A percentile compares a stretch with the other conserved stretches of the same genome.
These are phyloP conservation scores for Dromococcyx pavoninus DNA, from an alignment of 2,797 vertebrate genomes.

Conservation along the genomic window DNA sequence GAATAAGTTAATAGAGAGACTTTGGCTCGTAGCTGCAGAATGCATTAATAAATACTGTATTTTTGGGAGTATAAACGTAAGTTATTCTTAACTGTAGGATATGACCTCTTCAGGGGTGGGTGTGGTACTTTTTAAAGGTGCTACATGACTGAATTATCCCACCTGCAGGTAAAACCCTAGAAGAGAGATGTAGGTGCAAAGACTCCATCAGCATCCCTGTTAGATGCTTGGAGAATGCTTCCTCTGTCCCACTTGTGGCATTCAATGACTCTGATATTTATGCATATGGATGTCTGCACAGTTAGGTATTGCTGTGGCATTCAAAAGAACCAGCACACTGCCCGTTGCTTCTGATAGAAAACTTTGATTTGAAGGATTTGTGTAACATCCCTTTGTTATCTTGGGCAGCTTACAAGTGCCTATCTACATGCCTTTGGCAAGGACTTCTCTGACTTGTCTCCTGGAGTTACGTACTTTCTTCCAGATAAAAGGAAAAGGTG, in stretches of 20 bases:
- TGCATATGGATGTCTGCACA: not conserved
- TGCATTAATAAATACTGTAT: not conserved
- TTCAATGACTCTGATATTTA: not conserved
- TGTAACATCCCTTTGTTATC: not conserved
- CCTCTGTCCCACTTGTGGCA: not conserved
- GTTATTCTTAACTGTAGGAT: not conserved
- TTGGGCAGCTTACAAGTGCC: not conserved
- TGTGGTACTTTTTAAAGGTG: not conserved
- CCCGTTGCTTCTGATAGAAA: not conserved
- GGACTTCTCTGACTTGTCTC: not conserved
- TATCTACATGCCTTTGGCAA: not conserved
- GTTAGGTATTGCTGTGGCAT: not conserved
- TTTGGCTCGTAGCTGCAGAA: not conserved
- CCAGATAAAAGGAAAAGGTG: not conserved
- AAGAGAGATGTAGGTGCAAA: not conserved
- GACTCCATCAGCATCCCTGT: not conserved
- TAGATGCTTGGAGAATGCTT: not conserved
- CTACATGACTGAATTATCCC: not conserved
- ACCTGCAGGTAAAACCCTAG: not conserved
- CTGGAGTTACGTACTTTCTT: not conserved
- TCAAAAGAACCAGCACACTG: not conserved
- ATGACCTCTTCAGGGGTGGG: rapidly evolving
- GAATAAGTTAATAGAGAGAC: not conserved
- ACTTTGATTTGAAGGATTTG: not conserved
- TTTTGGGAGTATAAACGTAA: not conserved